A percentile compares a stretch with the other conserved stretches of the same genome.
phyloP scores from a whole-genome alignment of 2,797 vertebrate genomes.

The Phylloscopus collybita region DNA sequence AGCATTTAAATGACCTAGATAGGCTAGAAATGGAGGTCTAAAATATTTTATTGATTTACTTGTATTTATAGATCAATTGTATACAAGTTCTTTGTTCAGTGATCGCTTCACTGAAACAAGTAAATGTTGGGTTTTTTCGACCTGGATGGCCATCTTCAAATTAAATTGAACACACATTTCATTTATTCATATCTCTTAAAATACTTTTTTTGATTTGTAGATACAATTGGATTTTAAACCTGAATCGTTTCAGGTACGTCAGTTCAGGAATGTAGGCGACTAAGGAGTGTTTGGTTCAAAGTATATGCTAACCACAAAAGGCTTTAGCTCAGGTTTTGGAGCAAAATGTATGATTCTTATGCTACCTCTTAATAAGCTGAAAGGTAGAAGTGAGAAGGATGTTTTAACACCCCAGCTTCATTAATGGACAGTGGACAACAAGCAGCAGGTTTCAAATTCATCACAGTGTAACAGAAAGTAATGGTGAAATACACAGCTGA shows the following conservation, averaged over 20 bases:
- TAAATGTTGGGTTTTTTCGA: neutral
- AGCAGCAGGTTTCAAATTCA: neutral
- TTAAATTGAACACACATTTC: neutral
- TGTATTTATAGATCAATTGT: conserved; percentile 44
- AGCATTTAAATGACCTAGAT: conserved; percentile 34
- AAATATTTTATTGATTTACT: conserved; percentile 68
- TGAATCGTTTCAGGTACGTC: neutral
- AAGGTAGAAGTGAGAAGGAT: neutral
- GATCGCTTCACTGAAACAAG: conserved; percentile 5
- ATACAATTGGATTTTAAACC: neutral
- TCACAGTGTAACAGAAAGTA: neutral
- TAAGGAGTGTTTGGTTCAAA: neutral
- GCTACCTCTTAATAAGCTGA: neutral
- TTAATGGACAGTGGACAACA: neutral
- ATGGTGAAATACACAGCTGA: neutral
- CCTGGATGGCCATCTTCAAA: neutral
- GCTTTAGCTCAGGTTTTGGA: neutral
- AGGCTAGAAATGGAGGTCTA: conserved; percentile 29
- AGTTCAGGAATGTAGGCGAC: neutral
- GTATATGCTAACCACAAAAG: neutral
- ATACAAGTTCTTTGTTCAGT: conserved; percentile 11
- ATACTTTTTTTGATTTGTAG: neutral
- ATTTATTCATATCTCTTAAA: neutral
- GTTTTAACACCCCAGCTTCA: neutral
- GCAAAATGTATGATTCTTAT: neutral